phyloP scores from a whole-genome alignment of 2,888 invertebrate species.

The Clepsis dumicolana region DNA sequence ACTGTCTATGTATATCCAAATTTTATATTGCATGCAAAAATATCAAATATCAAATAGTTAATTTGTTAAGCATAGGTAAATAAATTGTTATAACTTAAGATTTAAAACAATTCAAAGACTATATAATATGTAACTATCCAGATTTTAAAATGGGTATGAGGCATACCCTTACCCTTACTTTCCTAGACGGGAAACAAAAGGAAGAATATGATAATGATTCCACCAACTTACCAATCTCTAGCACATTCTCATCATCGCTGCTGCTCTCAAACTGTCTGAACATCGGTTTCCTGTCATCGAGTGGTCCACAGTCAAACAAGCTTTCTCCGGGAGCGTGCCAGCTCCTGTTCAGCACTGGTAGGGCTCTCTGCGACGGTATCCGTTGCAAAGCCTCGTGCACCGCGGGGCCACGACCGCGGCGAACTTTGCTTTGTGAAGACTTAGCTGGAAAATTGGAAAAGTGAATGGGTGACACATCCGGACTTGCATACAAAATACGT shows the following conservation, averaged over 20 bases:
- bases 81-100: no score
- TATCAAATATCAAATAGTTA: no score
- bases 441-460: constrained; percentile 62
- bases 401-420: constrained; percentile 79
- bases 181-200: no score
- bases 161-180: no score
- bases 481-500: no score
- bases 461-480: no score
- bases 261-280: constrained; percentile 72
- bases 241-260: constrained; percentile 78
- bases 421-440: constrained; percentile 62
- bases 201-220: constrained; percentile 1
- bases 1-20: no score
- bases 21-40: no score
- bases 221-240: constrained; percentile 71
- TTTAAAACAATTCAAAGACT: no score
- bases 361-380: constrained; percentile 76
- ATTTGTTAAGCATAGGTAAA: no score
- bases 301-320: constrained; percentile 76
- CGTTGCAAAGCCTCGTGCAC: constrained; percentile 86
- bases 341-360: constrained; percentile 64
- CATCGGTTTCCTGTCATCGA: constrained; percentile 63
- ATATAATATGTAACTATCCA: no score
- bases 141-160: no score
- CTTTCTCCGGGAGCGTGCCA: constrained; percentile 85